Percentiles rank a stretch among this genome's conserved stretches.
Conservation (phyloP, 2,888 invertebrate species). For the Apeira syringaria region DNA sequence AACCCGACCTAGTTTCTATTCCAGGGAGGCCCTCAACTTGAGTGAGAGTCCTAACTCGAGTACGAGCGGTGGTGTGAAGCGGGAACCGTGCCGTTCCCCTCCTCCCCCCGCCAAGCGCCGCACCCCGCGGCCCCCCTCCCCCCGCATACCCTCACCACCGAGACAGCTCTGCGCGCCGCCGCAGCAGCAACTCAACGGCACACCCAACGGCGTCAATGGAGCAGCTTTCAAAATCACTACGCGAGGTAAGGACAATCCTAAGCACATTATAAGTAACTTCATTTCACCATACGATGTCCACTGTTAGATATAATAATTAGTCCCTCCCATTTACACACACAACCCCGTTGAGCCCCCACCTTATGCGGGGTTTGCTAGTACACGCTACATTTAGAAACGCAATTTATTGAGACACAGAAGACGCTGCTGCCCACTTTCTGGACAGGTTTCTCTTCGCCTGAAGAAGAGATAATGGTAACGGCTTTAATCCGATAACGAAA, state of each 20-base stretch:
- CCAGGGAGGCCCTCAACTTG: slow-evolving; percentile 93
- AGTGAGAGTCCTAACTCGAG: slow-evolving; percentile 84
- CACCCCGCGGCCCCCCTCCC: slow-evolving; percentile 61
- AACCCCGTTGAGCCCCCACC: too few species aligned
- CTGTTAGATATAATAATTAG: too few species aligned
- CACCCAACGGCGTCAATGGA: slow-evolving; percentile 66
- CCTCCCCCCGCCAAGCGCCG: slow-evolving; percentile 86
- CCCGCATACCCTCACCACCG: slow-evolving; percentile 49
- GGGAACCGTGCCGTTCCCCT: slow-evolving; percentile 76
- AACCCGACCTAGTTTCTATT: slow-evolving; percentile 29
- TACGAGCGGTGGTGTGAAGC: slow-evolving; percentile 61
- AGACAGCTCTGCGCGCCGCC: slow-evolving; percentile 35
- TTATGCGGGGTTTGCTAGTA: too few species aligned
- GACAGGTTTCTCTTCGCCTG: too few species aligned
- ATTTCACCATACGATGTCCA: too few species aligned
- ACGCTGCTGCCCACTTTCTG: too few species aligned
- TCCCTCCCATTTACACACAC: too few species aligned
- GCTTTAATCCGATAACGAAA: too few species aligned
- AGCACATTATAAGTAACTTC: too few species aligned
- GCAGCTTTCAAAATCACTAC: slow-evolving; percentile 95
- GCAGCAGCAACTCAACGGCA: slow-evolving; percentile 30
- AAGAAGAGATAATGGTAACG: too few species aligned
- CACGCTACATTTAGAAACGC: too few species aligned
- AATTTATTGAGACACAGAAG: too few species aligned
- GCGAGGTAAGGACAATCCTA: slow-evolving; percentile 89